A percentile compares a stretch with the other conserved stretches of the same genome.
Conservation (phyloP, 2,888 invertebrate species). For the Leptinotarsa juncta region DNA sequence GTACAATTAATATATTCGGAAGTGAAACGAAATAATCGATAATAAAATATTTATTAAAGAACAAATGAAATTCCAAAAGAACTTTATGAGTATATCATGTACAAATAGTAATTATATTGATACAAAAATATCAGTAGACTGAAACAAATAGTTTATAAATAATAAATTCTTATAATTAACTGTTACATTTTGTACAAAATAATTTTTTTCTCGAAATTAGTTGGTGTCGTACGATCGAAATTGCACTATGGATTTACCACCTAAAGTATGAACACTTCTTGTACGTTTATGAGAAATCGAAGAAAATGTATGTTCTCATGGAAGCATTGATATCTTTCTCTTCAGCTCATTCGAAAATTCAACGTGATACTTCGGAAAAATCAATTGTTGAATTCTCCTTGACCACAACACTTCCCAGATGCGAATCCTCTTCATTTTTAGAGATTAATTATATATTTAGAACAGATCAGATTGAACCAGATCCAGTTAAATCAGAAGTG, state of each 20-base stretch:
- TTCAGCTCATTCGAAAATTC: no score
- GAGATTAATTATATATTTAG: not conserved
- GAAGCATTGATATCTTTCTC: not conserved
- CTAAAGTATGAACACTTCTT: not conserved
- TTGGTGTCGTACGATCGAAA: no score
- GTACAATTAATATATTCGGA: no score
- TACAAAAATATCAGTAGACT: constrained; percentile 7
- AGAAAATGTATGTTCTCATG: not conserved
- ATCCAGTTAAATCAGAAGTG: constrained; percentile 7
- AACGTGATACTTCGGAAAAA: not conserved
- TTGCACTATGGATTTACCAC: not conserved
- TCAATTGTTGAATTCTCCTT: not conserved
- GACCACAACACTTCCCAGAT: not conserved
- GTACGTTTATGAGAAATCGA: not conserved
- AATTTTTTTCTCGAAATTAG: not conserved
- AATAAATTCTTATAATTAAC: not conserved
- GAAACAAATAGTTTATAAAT: not conserved
- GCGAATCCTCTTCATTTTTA: not conserved
- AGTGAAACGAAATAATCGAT: constrained; percentile 8
- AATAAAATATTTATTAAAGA: constrained; percentile 13
- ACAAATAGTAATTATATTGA: constrained; percentile 13
- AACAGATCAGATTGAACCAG: not conserved
- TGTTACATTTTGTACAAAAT: constrained; percentile 7
- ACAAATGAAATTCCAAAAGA: not conserved
- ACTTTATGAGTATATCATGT: constrained; percentile 12